phyloP scores from a whole-genome alignment of 1,140 invertebrate species.

The Eufriesea mexicana region DNA sequence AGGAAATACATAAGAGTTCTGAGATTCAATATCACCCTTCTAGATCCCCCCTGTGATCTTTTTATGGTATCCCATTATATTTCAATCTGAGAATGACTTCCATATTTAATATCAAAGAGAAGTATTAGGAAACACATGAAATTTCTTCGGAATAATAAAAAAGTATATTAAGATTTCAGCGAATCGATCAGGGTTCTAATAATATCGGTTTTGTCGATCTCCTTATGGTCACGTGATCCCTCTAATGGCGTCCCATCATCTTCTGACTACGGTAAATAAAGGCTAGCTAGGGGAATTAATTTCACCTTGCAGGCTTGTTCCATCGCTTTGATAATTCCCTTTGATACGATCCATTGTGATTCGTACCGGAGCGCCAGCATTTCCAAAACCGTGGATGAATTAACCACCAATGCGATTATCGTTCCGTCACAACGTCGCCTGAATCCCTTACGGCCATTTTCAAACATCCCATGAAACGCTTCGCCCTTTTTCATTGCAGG shows the following conservation, averaged over 20 bases:
- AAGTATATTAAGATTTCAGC: neutral
- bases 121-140: too few relatives aligned
- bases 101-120: too few relatives aligned
- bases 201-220: neutral
- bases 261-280: conserved; percentile 24
- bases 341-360: conserved; percentile 34
- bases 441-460: neutral
- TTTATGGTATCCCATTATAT: too few relatives aligned
- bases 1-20: too few relatives aligned
- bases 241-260: neutral
- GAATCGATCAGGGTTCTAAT: neutral
- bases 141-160: too few relatives aligned
- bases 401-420: conserved; percentile 38
- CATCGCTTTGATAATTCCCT: conserved; percentile 26
- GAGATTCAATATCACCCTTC: too few relatives aligned
- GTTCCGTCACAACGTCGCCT: conserved; percentile 11
- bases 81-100: too few relatives aligned
- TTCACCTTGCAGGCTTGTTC: conserved; percentile 12
- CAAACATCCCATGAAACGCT: neutral
- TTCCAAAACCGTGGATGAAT: conserved; percentile 32
- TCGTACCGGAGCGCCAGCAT: conserved; percentile 16
- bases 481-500: neutral
- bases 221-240: too few relatives aligned
- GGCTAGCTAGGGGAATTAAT: conserved; percentile 23
- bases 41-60: too few relatives aligned